These are phyloP conservation scores for Volucella bombylans DNA, from an alignment of 2,888 invertebrate species.

Conservation along the genomic window DNA sequence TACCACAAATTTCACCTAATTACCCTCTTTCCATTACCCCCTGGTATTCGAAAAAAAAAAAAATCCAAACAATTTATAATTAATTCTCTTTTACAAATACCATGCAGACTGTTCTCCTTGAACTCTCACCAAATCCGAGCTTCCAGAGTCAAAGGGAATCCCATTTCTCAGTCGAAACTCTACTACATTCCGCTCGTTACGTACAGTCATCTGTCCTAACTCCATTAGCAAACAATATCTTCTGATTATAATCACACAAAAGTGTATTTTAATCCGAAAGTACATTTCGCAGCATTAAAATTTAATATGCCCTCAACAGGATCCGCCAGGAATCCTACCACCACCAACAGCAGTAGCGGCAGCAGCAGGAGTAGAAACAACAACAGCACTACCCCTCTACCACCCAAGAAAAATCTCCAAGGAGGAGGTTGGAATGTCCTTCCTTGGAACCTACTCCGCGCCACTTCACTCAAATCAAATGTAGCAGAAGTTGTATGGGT, in stretches of 20 bases:
- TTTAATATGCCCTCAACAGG: constrained; percentile 72
- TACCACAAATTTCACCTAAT: not conserved
- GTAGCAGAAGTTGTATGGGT: constrained; percentile 61
- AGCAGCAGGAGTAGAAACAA: too few species aligned
- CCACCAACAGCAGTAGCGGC: not conserved
- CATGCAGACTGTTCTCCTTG: not conserved
- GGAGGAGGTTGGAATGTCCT: constrained; percentile 40
- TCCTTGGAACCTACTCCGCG: constrained; percentile 6
- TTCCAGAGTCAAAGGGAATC: constrained; percentile 41
- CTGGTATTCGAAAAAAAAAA: not conserved
- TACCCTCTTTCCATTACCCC: not conserved
- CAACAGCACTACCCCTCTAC: not conserved
- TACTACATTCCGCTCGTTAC: not conserved
- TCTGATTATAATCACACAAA: constrained; percentile 74
- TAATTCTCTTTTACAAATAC: constrained; percentile 29
- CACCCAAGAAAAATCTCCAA: constrained; percentile 20
- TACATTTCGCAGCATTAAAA: constrained; percentile 72
- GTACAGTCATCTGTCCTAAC: constrained; percentile 60
- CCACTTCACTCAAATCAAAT: constrained; percentile 69
- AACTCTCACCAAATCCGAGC: constrained; percentile 11
- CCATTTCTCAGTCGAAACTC: constrained; percentile 60
- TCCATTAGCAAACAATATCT: constrained; percentile 73
- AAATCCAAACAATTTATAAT: constrained; percentile 40
- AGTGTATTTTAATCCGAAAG: constrained; percentile 73
- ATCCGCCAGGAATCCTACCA: constrained; percentile 49